Evolutionary conservation across 2,888 invertebrate species (phyloP).

Genomic region (Brenthis ino): DNA sequence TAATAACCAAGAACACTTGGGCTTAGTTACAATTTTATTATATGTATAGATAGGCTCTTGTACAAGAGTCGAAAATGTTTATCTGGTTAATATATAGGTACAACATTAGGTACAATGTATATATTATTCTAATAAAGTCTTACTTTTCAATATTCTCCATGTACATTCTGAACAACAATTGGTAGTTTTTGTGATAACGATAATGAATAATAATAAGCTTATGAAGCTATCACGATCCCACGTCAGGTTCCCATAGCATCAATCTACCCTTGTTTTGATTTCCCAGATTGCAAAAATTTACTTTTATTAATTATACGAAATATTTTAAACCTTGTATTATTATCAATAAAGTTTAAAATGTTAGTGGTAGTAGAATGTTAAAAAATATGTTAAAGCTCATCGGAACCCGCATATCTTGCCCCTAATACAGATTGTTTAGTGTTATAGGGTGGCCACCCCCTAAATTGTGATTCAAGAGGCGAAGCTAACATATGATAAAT

Average conservation of each 20-base stretch:
- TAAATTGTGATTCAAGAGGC: slow-evolving; percentile 49
- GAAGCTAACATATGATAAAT: slow-evolving; percentile 51
- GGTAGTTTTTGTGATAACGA: slow-evolving; percentile 19
- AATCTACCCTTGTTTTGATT: slow-evolving; percentile 74
- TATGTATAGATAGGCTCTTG: too few species aligned
- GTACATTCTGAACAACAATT: background rate
- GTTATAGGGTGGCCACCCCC: slow-evolving; percentile 58
- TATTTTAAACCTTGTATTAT: slow-evolving; percentile 37
- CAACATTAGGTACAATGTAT: too few species aligned
- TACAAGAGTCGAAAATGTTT: too few species aligned
- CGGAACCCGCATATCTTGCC: slow-evolving; percentile 70
- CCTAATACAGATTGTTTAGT: slow-evolving; percentile 58
- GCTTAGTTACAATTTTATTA: too few species aligned
- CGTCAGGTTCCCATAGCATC: slow-evolving; percentile 71
- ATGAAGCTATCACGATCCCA: slow-evolving; percentile 57
- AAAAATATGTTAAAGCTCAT: slow-evolving; percentile 54
- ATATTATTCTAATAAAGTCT: too few species aligned
- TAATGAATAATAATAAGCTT: slow-evolving; percentile 41
- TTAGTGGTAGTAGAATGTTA: slow-evolving; percentile 31
- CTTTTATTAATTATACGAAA: background rate
- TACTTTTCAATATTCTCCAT: background rate
- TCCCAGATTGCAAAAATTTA: slow-evolving; percentile 64
- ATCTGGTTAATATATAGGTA: too few species aligned
- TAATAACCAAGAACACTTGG: background rate
- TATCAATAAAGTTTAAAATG: slow-evolving; percentile 42